Base-by-base conservation (phyloP, 2,888 invertebrate species). In the Drosophila leonis region DNA sequence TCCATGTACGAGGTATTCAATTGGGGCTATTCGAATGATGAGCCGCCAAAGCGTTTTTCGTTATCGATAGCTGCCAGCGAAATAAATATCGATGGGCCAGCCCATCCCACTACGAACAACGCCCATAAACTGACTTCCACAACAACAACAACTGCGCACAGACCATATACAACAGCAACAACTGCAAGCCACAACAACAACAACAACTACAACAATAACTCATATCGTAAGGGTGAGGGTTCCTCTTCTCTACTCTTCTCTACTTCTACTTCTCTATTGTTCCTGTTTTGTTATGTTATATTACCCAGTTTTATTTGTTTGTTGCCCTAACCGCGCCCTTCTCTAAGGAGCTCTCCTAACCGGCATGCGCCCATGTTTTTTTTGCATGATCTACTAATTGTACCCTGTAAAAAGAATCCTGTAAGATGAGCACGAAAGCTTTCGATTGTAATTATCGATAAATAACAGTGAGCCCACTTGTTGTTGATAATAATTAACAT, bases 1-100 rank as follows among this genome's bases (percentile, higher is more conserved):
- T 95, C 95, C 92, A 95, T 95, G 95, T 95, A 95, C 94, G 95
- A 95, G 94, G 95, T 95, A 91, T 95, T 95, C 93, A 95, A 95
- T 94, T 95, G 95, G 95, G 94, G 93, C 82, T 91, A 91, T 83
- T 90, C 92, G 80, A 93, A 92, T 88, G 93, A 93, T 88, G 93
- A 93, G 83, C 93, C 92, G 78, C 93, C 93, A 64, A 93, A 93
- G 89, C 92, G 92, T 82, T 92, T 92, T 78, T 91, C 92, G 71
- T 89, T 93, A 59, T 92, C 93, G 57, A 92, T 93, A 80, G 92
- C 91, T 76, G 92, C 92, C 82, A 91, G 91, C 81, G 93, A 93
- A 87, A 93, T 93, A 76, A 92, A 93, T 90, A 93, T 93, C 86
- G 93, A 92, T 91, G 93, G 92, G 83, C 92, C 92, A 72, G 82